Conservation (phyloP, 2,113 vertebrate species). For the Bungarus multicinctus region DNA sequence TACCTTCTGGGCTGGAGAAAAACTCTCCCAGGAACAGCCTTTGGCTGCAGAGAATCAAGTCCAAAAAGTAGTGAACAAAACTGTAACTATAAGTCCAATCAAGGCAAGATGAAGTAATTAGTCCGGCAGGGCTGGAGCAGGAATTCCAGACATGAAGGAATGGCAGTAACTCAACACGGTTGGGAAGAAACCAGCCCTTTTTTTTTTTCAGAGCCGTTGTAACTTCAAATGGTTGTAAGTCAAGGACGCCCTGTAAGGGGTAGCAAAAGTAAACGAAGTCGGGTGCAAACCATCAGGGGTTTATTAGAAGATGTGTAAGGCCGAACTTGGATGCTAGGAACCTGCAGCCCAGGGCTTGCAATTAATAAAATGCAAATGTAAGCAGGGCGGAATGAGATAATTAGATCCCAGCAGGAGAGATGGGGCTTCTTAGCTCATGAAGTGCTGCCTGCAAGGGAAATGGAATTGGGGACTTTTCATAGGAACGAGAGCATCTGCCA, state of each 20-base stretch:
- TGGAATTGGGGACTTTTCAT: background rate
- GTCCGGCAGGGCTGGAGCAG: too few species aligned
- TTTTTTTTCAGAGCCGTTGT: too few species aligned
- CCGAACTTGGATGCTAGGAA: background rate
- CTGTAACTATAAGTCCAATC: too few species aligned
- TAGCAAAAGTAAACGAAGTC: background rate
- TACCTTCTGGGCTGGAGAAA: too few species aligned
- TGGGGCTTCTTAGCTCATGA: background rate
- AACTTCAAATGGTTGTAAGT: background rate
- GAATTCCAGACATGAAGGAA: too few species aligned
- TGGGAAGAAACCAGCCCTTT: too few species aligned
- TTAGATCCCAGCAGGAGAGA: background rate
- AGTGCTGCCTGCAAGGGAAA: background rate
- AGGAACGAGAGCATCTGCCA: background rate
- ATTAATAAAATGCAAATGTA: background rate
- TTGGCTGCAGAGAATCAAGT: too few species aligned
- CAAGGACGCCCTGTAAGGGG: background rate
- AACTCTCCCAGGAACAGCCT: too few species aligned
- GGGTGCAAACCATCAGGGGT: background rate
- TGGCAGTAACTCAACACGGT: too few species aligned
- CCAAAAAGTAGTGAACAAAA: too few species aligned
- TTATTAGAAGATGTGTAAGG: background rate
- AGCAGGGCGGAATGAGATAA: background rate
- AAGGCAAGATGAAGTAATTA: too few species aligned
- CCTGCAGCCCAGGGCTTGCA: background rate